These are phyloP conservation scores for Polyploca ridens DNA, from an alignment of 2,888 invertebrate species.

Conservation along the genomic window DNA sequence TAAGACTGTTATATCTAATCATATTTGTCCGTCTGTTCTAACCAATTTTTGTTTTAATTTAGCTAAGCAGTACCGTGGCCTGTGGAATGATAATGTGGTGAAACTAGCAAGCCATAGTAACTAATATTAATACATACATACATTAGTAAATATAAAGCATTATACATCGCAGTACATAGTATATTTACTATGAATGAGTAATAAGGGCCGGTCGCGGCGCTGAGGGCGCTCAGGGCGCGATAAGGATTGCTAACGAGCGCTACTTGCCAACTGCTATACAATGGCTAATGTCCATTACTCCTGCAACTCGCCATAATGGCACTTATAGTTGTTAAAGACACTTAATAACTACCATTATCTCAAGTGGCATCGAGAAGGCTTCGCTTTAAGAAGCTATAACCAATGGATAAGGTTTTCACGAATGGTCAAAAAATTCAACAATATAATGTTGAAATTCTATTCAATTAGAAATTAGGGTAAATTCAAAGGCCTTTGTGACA, in stretches of 20 bases:
- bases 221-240: neutral
- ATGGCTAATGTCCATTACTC: neutral
- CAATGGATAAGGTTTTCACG: no score
- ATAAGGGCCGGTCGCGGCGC: neutral
- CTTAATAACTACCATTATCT: neutral
- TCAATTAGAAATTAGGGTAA: neutral
- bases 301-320: neutral
- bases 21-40: no score
- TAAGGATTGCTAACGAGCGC: slow-evolving; percentile 16
- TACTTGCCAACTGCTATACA: slow-evolving; percentile 3
- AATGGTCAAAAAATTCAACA: neutral
- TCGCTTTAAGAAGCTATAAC: no score
- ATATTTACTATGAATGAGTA: neutral
- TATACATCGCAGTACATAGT: neutral
- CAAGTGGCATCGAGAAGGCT: neutral
- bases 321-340: neutral
- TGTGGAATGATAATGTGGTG: no score
- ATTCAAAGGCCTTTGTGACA: neutral
- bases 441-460: neutral
- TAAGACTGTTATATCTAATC: no score
- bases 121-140: no score
- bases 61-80: no score
- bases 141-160: neutral
- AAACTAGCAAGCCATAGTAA: no score
- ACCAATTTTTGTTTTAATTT: no score